Conservation (phyloP, 2,888 invertebrate species). For the Belgica antarctica region DNA sequence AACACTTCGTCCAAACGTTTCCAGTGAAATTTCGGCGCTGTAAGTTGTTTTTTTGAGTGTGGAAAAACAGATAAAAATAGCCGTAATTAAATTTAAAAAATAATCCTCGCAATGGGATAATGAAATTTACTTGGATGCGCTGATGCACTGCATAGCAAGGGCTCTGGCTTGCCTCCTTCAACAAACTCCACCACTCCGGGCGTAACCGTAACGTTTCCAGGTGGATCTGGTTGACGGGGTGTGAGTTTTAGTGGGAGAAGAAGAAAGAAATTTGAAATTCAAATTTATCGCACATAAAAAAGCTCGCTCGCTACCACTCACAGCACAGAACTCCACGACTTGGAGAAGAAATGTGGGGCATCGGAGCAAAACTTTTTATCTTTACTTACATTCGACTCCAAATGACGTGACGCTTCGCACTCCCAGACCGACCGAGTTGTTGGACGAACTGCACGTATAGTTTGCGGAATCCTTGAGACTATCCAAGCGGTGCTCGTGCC, state of each 20-base stretch:
- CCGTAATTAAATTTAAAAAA: slow-evolving; percentile 22
- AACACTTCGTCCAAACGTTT: slow-evolving; percentile 54
- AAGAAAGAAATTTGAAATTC: slow-evolving; percentile 37
- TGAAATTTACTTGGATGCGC: slow-evolving; percentile 56
- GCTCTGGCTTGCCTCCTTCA: slow-evolving; percentile 58
- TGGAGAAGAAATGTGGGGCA: not conserved
- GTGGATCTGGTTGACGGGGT: slow-evolving; percentile 61
- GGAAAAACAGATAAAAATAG: slow-evolving; percentile 37
- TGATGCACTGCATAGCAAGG: slow-evolving; percentile 58
- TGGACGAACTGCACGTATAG: slow-evolving; percentile 79
- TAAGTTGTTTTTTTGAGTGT: slow-evolving; percentile 49
- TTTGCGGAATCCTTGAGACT: slow-evolving; percentile 73
- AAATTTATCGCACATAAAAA: slow-evolving; percentile 8
- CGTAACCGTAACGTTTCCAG: slow-evolving; percentile 79
- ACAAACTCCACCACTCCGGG: slow-evolving; percentile 54
- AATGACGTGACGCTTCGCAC: slow-evolving; percentile 82
- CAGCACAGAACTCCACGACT: not conserved
- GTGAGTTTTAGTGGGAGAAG: not conserved
- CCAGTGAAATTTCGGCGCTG: slow-evolving; percentile 51
- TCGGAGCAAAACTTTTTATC: slow-evolving; percentile 30
- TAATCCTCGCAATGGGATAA: slow-evolving; percentile 3
- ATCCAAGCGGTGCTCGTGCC: slow-evolving; percentile 76
- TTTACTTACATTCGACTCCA: slow-evolving; percentile 84
- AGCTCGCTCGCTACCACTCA: slow-evolving; percentile 18
- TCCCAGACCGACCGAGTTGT: slow-evolving; percentile 73